phyloP scores from a whole-genome alignment of 2,113 vertebrate species.

The Daubentonia madagascariensis region DNA sequence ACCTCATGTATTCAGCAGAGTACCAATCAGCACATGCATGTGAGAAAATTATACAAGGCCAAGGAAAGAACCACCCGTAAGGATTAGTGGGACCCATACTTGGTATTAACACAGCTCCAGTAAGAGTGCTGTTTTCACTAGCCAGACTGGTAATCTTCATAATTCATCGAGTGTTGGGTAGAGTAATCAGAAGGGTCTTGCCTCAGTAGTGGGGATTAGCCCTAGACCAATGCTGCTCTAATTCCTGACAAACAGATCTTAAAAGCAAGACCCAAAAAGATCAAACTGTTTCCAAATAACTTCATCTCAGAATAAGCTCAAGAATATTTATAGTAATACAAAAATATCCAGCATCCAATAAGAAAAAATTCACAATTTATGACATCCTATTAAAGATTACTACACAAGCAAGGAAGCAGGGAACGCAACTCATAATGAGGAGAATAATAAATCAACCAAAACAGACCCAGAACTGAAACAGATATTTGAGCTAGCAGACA shows the following conservation, averaged over 20 bases:
- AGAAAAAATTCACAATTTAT: neutral
- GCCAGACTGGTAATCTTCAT: neutral
- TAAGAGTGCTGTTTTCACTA: neutral
- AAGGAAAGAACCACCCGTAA: neutral
- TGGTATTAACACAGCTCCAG: neutral
- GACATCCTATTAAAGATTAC: neutral
- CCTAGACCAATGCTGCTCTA: neutral
- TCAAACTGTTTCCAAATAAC: neutral
- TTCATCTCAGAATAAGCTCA: neutral
- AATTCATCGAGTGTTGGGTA: neutral
- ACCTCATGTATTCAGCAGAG: neutral
- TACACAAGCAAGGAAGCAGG: neutral
- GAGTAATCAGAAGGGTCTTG: neutral
- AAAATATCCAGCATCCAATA: neutral
- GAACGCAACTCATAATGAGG: neutral
- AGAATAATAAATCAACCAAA: neutral
- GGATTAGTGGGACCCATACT: neutral
- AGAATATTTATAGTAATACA: neutral
- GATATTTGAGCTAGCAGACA: neutral
- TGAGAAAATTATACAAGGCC: neutral
- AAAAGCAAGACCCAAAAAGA: neutral
- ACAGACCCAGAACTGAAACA: neutral
- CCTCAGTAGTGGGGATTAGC: neutral
- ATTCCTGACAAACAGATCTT: neutral
- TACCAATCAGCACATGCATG: neutral